Percentiles rank a stretch among this genome's conserved stretches.
phyloP scores from a whole-genome alignment of 2,888 invertebrate species.

The Parnassius smintheus region DNA sequence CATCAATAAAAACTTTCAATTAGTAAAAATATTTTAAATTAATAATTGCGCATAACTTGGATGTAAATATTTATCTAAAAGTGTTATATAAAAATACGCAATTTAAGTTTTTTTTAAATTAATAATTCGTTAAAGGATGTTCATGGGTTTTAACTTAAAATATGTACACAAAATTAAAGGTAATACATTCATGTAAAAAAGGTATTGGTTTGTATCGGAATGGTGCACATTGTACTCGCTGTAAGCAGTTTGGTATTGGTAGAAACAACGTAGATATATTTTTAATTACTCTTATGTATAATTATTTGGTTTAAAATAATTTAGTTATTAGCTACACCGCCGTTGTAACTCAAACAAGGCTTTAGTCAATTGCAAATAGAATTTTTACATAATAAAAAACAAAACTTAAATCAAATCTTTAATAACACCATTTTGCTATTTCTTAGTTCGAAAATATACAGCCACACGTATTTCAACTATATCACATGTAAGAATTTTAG shows the following conservation, averaged over 20 bases:
- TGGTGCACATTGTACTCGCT: background rate
- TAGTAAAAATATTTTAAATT: background rate
- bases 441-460: too few species aligned
- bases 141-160: background rate
- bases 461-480: too few species aligned
- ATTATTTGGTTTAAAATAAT: too few species aligned
- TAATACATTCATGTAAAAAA: too few species aligned
- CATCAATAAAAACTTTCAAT: background rate
- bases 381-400: too few species aligned
- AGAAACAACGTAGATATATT: too few species aligned
- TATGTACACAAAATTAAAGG: too few species aligned
- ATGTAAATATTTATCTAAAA: conserved; percentile 3
- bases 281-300: conserved; percentile 1
- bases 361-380: background rate
- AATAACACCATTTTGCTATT: too few species aligned
- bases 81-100: background rate
- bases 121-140: too few species aligned
- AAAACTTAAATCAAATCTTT: too few species aligned
- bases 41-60: background rate
- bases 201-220: background rate
- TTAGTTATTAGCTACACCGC: background rate
- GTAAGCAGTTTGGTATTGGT: too few species aligned
- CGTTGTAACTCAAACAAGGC: background rate
- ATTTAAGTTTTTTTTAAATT: background rate
- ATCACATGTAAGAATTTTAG: too few species aligned